phyloP scores from a whole-genome alignment of 2,888 invertebrate species.

The Ichneumoninae sp. region DNA sequence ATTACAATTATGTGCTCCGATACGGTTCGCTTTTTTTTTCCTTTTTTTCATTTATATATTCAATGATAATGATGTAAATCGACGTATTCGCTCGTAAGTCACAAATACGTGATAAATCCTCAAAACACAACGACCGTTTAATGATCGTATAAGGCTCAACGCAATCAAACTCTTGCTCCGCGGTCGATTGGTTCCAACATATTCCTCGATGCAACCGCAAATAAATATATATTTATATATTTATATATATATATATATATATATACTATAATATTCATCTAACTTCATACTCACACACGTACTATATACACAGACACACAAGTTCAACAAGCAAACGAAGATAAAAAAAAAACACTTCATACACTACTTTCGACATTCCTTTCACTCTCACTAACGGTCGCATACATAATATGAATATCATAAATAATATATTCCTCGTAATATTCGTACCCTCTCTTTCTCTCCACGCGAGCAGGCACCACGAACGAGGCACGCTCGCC shows the following conservation, averaged over 20 bases:
- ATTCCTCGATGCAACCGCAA: slow-evolving; percentile 67
- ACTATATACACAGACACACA: slow-evolving; percentile 45
- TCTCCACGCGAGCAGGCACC: slow-evolving; percentile 29
- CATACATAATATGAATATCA: slow-evolving; percentile 66
- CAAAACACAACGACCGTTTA: slow-evolving; percentile 25
- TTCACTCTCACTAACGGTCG: slow-evolving; percentile 45
- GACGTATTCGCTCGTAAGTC: slow-evolving; percentile 9
- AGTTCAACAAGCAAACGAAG: slow-evolving; percentile 53
- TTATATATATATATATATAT: slow-evolving; percentile 39
- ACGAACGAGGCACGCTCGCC: slow-evolving; percentile 41
- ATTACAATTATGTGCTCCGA: slow-evolving; percentile 41
- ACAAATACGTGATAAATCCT: slow-evolving; percentile 11
- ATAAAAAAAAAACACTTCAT: slow-evolving; percentile 19
- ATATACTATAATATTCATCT: slow-evolving; percentile 25
- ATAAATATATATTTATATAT: slow-evolving; percentile 76
- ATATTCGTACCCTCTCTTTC: slow-evolving; percentile 39
- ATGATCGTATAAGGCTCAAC: slow-evolving; percentile 57
- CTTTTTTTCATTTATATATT: slow-evolving; percentile 46
- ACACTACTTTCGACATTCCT: slow-evolving; percentile 9
- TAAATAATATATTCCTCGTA: slow-evolving; percentile 72
- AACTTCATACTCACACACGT: slow-evolving; percentile 54
- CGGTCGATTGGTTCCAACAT: slow-evolving; percentile 42
- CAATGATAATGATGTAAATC: slow-evolving; percentile 23
- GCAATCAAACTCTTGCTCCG: slow-evolving; percentile 49
- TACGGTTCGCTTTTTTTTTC: slow-evolving; percentile 45